Base-by-base conservation (phyloP, 2,797 vertebrate genomes). In the Poeciliopsis gracilis region DNA sequence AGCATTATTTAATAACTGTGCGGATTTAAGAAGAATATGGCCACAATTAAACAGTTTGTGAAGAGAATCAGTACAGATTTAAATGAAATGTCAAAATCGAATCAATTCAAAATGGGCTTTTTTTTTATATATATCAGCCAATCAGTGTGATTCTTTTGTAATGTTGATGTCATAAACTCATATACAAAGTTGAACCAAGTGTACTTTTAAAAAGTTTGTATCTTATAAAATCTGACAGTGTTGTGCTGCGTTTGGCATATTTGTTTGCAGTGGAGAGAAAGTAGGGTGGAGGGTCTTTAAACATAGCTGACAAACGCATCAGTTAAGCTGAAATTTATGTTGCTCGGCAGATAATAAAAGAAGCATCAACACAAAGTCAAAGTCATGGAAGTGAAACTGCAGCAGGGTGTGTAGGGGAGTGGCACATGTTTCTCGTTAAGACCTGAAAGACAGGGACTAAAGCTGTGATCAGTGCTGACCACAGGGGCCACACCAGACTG, bases 361-460 rank as follows among this genome's bases (percentile, higher is more conserved):
- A 0, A 73, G 63, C 73, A 71, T 79, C 43, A 47, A 61, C 3
- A 18, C 33, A 46, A 20, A 66, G 72, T 79, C 79, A 76, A 11
- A 43, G 41, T 43, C 41, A 67, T 84, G 79, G 84, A 87, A 85
- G 85, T 90, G 81, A 89, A 90, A 90, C 81, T 76, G 71, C 7
- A n/a, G 15, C 15, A 83, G 93, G 88, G 89, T 55, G 88, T 91
- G 92, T 76, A 83, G 77, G 86, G 91, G 93, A 86, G 89, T 84
- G 91, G 91, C 85, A 80, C 76, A 25, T 51, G 43, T 84, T 84
- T 75, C 70, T 86, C 78, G 84, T 77, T 78, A 57, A 84, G 81
- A 86, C 72, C 77, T 18, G 66, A 73, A 75, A 83, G 88, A 86
- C 84, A 53, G 76, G 74, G 82, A 85, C 71, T 28, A 73, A 81